These are phyloP conservation scores for Noctua comes DNA, from an alignment of 2,888 invertebrate species.

Conservation along the genomic window DNA sequence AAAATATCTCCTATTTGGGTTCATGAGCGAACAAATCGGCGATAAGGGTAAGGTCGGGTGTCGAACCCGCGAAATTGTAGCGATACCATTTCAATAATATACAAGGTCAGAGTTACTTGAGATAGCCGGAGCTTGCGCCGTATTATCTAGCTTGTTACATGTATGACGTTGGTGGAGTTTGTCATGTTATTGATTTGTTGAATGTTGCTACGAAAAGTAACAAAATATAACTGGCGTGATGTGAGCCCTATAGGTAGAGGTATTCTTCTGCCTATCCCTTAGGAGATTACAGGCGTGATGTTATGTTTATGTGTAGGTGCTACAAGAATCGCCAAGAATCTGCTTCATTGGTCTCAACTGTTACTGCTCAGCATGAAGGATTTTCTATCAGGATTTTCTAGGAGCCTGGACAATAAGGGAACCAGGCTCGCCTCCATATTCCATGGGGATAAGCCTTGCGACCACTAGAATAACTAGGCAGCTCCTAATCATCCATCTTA, in stretches of 20 bases:
- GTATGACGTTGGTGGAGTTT: slow-evolving; percentile 1
- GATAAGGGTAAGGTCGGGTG: slow-evolving; percentile 65
- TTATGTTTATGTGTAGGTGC: background rate
- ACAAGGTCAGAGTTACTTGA: slow-evolving; percentile 66
- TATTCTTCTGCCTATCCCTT: background rate
- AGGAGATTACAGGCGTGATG: background rate
- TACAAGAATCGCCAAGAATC: background rate
- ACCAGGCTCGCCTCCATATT: background rate
- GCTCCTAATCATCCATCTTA: no score
- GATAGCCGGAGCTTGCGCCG: slow-evolving; percentile 25
- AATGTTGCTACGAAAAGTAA: background rate
- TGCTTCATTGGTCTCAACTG: background rate
- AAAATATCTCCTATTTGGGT: slow-evolving; percentile 35
- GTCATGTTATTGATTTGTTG: background rate
- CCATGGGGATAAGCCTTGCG: background rate
- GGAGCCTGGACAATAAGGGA: background rate
- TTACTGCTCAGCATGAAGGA: background rate
- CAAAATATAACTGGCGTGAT: background rate
- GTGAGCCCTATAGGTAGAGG: background rate
- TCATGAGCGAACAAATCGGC: slow-evolving; percentile 59
- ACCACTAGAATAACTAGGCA: background rate
- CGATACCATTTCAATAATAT: slow-evolving; percentile 57
- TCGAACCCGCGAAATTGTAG: slow-evolving; percentile 67
- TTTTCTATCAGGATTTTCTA: background rate
- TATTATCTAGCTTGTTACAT: slow-evolving; percentile 34